Conservation (phyloP, 2,888 invertebrate species). For the Nomada hirtipes region DNA sequence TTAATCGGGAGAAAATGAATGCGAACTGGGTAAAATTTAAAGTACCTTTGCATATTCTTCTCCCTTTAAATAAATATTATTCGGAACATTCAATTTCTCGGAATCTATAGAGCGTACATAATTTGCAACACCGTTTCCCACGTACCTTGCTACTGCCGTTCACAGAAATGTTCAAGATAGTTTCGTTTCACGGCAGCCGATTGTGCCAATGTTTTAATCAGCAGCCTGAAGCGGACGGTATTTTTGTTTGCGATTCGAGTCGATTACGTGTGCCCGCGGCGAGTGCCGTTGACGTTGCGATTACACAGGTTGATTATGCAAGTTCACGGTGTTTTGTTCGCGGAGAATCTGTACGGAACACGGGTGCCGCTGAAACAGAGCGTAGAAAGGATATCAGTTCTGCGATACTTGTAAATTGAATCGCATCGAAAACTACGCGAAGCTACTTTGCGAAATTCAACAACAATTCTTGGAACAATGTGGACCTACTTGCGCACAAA, state of each 20-base stretch:
- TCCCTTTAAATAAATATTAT: too few species aligned
- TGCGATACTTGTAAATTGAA: constrained; percentile 24
- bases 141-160: neutral
- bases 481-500: neutral
- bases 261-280: constrained; percentile 1
- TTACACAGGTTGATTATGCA: constrained; percentile 36
- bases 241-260: constrained; percentile 13
- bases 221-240: neutral
- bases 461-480: neutral
- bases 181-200: neutral
- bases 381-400: constrained; percentile 16
- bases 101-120: too few species aligned
- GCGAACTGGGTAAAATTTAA: too few species aligned
- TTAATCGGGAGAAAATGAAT: neutral
- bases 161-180: neutral
- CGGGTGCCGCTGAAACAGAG: constrained; percentile 13
- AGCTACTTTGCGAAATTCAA: neutral
- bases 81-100: too few species aligned
- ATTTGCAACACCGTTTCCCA: neutral
- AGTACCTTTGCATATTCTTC: too few species aligned
- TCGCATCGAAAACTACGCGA: neutral
- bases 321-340: constrained; percentile 22
- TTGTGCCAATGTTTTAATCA: constrained; percentile 10
- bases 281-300: constrained; percentile 40
- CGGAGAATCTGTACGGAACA: constrained; percentile 14